Percentiles rank a stretch among this genome's conserved stretches.
Conservation (phyloP, 2,888 invertebrate species). For the Oscheius sp. region DNA sequence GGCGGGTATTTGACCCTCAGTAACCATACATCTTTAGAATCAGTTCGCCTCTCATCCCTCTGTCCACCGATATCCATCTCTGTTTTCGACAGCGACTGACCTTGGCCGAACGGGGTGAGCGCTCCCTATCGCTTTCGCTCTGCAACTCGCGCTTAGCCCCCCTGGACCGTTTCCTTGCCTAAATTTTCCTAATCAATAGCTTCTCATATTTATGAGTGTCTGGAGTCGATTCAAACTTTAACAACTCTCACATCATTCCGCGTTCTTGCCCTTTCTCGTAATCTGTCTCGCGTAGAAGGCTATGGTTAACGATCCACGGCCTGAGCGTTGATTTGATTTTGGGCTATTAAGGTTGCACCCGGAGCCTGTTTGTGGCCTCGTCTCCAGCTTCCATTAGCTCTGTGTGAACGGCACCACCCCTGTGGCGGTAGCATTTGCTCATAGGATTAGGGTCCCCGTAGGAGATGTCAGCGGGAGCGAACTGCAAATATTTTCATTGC, state of each 20-base stretch:
- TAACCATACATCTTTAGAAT: background rate
- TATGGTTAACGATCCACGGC: conserved; percentile 33
- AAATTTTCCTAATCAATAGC: conserved; percentile 3
- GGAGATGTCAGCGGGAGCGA: conserved; percentile 27
- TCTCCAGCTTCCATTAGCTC: conserved; percentile 15
- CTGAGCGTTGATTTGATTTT: conserved; percentile 33
- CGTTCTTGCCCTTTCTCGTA: conserved; percentile 15
- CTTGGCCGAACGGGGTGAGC: conserved; percentile 24
- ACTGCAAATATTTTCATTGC: conserved; percentile 37
- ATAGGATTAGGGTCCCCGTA: conserved; percentile 27
- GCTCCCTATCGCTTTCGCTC: conserved; percentile 29
- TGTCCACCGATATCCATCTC: conserved; percentile 26
- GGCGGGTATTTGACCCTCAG: background rate
- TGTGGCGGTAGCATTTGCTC: conserved; percentile 26
- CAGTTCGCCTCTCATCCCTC: background rate
- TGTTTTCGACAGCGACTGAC: conserved; percentile 33
- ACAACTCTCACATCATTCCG: conserved; percentile 17
- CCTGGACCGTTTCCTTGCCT: background rate
- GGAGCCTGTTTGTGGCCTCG: background rate
- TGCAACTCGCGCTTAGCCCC: conserved; percentile 16
- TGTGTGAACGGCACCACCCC: conserved; percentile 3
- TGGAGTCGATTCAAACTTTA: background rate
- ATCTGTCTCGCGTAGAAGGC: background rate
- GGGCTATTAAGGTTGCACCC: conserved; percentile 19
- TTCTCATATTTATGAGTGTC: background rate